Percentiles rank a stretch among this genome's conserved stretches.
Evolutionary conservation across 2,113 vertebrate species (phyloP).

Genomic region (Cynopterus brachyotis): DNA sequence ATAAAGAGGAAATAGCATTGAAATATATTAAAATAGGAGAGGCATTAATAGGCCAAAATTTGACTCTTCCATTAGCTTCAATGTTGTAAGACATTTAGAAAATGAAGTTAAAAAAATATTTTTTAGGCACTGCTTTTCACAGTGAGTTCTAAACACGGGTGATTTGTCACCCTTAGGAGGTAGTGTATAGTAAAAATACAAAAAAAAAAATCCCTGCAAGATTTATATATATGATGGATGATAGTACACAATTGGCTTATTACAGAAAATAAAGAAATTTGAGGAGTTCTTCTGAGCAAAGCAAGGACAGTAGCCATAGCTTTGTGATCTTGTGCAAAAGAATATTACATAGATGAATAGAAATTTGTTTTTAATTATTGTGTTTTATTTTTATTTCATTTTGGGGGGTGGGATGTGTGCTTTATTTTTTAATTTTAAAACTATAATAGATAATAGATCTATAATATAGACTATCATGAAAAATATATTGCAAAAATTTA

Average conservation of each 20-base stretch:
- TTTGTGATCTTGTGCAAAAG: background rate
- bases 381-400: background rate
- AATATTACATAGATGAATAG: background rate
- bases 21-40: background rate
- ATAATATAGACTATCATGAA: background rate
- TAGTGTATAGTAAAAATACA: background rate
- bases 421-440: background rate
- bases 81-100: background rate
- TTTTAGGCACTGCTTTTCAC: background rate
- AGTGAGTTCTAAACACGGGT: background rate
- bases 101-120: background rate
- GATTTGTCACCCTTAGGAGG: background rate
- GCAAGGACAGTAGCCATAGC: background rate
- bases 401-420: too few relatives aligned
- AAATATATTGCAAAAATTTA: background rate
- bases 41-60: background rate
- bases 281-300: background rate
- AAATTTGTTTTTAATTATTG: background rate
- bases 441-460: background rate
- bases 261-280: background rate
- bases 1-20: background rate
- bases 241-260: background rate
- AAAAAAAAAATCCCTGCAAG: background rate
- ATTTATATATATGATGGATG: background rate
- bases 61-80: background rate